Base-by-base conservation (phyloP, 2,113 vertebrate species). In the Gopherus flavomarginatus region DNA sequence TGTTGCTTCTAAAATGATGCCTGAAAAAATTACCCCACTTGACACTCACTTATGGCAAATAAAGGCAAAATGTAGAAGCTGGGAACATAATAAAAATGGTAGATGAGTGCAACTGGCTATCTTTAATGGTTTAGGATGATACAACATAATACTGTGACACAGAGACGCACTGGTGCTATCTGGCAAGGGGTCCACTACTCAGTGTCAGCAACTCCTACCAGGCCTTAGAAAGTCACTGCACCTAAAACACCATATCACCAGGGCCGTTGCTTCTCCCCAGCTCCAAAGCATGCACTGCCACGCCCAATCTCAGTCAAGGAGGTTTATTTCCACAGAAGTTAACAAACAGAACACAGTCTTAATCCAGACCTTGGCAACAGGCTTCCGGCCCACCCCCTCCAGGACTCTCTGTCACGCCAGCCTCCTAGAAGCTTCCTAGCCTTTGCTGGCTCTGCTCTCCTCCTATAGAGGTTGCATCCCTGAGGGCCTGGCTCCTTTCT, bases 51-150 rank as follows among this genome's bases (percentile, higher is more conserved):
- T 0, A 1, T 0, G 5, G 69, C 19, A 91, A 87, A 44, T 2
- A 54, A 72, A 75, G 31, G 27, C 27, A 7, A 19, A 38, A 3
- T 0, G 1, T 2, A n/a, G 2, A 21, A 79, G 24, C 29, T 0
- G 13, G 81, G 56, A 52, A 27, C 9, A 52, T 1, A 5, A 7
- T 3, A 11, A 16, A 17, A 49, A 29, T 0, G 24, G 2, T 11
- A 4, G 17, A 11, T 7, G 2, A 3, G 3, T 1, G 42, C 24
- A 78, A 78, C 13, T 27, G 24, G 38, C 22, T n/a, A 9, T 6
- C 81, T 38, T 22, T 17, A n/a, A 49, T 0, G 0, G 0, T 5
- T 56, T 65, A 53, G 4, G 65, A n/a, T 3, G 75, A 78, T 78
- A 17, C 42, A 72, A 22, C 9, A 38, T 72, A 27, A 78, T n/a